These are phyloP conservation scores for Eupithecia exiguata DNA, from an alignment of 2,888 invertebrate species.

Conservation along the genomic window DNA sequence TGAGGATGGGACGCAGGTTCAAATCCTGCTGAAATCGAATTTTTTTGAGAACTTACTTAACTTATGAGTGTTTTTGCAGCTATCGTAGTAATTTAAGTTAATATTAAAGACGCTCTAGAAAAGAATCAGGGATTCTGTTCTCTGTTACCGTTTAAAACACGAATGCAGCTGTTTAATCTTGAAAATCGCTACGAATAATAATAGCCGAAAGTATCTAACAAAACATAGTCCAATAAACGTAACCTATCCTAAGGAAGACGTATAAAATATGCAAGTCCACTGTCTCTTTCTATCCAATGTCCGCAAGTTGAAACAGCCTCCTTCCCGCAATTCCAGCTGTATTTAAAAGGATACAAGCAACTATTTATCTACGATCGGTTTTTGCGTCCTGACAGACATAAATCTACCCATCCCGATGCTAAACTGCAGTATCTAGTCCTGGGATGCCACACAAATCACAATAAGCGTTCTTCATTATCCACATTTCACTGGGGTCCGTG, in stretches of 20 bases:
- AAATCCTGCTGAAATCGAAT: too few species aligned
- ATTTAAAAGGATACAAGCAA: constrained; percentile 11
- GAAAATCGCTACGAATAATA: background rate
- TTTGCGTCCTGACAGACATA: constrained; percentile 45
- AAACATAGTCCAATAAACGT: background rate
- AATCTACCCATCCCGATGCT: constrained; percentile 49
- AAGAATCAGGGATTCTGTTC: background rate
- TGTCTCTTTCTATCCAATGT: background rate
- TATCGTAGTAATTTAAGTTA: background rate
- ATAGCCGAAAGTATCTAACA: background rate
- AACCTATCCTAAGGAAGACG: background rate
- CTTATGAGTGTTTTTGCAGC: background rate
- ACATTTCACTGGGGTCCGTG: constrained; percentile 72
- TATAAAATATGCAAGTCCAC: background rate
- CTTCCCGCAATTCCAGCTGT: constrained; percentile 3
- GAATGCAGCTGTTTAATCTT: background rate
- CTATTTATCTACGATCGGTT: constrained; percentile 27
- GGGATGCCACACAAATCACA: constrained; percentile 78
- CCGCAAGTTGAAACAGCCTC: constrained; percentile 2
- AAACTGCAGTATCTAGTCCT: constrained; percentile 47
- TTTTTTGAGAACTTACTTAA: too few species aligned
- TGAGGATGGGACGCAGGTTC: too few species aligned
- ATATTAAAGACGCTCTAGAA: background rate
- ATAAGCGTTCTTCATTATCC: constrained; percentile 81
- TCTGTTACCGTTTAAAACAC: background rate